phyloP scores from a whole-genome alignment of 1,140 invertebrate genomes.

The Hycleus cichorii region DNA sequence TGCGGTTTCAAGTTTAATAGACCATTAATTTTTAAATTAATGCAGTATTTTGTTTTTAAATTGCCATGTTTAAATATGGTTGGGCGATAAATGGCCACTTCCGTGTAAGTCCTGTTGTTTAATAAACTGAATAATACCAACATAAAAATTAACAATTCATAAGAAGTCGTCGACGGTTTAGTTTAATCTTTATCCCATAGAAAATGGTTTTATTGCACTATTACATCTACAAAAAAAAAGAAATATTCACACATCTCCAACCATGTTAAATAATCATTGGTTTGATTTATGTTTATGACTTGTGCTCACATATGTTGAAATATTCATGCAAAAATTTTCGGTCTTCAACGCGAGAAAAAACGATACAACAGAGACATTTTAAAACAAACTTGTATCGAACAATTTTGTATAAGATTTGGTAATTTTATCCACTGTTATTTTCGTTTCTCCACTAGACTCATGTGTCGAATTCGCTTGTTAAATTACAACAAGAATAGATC shows the following conservation, averaged over 20 bases:
- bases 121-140: conserved; percentile 13
- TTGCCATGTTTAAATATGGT: conserved; percentile 16
- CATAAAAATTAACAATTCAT: conserved; percentile 15
- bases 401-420: too few relatives aligned
- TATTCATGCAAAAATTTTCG: too few relatives aligned
- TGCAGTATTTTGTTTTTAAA: conserved; percentile 18
- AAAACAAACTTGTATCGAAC: too few relatives aligned
- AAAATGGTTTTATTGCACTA: conserved; percentile 5
- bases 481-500: too few relatives aligned
- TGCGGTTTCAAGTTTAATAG: conserved; percentile 16
- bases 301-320: conserved; percentile 6
- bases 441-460: too few relatives aligned
- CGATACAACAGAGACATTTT: too few relatives aligned
- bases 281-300: conserved; percentile 13
- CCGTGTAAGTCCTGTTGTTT: conserved; percentile 3
- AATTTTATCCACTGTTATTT: too few relatives aligned
- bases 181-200: conserved; percentile 3
- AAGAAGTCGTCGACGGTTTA: conserved; percentile 6
- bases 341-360: too few relatives aligned
- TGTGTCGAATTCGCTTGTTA: too few relatives aligned
- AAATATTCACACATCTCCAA: not conserved
- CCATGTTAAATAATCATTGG: conserved; percentile 5
- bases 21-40: conserved; percentile 22
- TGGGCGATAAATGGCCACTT: conserved; percentile 9
- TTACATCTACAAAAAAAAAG: too few relatives aligned